Evolutionary conservation across 2,113 vertebrate genomes (phyloP).

Genomic region (Asarcornis scutulata): DNA sequence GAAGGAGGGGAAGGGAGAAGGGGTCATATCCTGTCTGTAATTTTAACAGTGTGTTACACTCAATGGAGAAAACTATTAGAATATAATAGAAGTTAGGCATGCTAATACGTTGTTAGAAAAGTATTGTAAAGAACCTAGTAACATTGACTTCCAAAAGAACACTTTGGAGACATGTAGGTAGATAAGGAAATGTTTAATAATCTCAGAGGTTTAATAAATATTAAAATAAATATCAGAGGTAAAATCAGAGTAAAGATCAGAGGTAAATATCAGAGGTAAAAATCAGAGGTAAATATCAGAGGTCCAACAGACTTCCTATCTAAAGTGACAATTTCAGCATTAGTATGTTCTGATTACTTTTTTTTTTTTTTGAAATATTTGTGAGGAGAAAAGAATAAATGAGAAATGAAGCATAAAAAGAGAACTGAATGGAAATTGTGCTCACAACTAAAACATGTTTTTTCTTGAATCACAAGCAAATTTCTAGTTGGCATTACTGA

Average conservation of each 20-base stretch:
- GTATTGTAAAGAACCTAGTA: neutral
- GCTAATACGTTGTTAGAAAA: neutral
- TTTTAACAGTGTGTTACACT: neutral
- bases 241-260: too few species aligned
- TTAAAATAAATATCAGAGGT: too few species aligned
- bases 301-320: neutral
- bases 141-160: accelerated
- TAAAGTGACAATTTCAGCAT: neutral
- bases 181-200: neutral
- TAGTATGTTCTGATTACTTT: neutral
- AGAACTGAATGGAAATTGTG: neutral
- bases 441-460: neutral
- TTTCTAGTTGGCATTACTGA: neutral
- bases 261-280: too few species aligned
- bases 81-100: neutral
- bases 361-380: neutral
- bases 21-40: neutral
- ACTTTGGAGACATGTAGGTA: neutral
- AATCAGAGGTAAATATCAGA: too few species aligned
- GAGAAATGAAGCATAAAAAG: neutral
- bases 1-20: too few species aligned
- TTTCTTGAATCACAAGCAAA: neutral
- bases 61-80: neutral
- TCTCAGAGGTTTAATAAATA: neutral
- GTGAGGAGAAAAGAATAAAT: neutral